Evolutionary conservation across 2,797 vertebrate species (phyloP), one percentile per base, ranked within the genome.

Genomic region (Crossoptilon crossoptilon): DNA sequence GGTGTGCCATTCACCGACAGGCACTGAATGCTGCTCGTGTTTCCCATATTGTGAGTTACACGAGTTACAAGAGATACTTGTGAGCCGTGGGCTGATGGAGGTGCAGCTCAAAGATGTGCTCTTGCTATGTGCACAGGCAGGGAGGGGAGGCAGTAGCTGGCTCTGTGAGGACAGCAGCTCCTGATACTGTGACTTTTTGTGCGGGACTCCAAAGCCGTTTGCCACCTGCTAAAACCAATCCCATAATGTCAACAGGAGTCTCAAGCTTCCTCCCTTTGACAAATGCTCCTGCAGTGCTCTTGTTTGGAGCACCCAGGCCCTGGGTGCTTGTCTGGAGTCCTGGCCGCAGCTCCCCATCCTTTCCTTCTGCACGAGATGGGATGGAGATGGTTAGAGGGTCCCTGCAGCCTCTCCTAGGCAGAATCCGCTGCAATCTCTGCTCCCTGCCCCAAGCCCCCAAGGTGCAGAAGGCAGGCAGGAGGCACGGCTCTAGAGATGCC

Each of bases 101-200:
- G 22, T 10, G 3, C 13, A 46, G 53, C 56, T 41, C 9, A 3
- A 11, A 33, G 22, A 8, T 29, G 27, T 17, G 16, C 3, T 0
- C 10, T 26, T 39, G 46, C 24, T 46, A 53, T 31, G 8, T 2
- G 3, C 55, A 35, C 60, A 41, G 63, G 91, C 94, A 95, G 94
- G 90, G 95, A 94, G 82, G 62, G 90, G 94, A 94, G 96, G 84
- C 73, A 62, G 63, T 56, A 39, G 18, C 18, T 27, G 43, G 46
- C 49, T 73, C 62, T 91, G 87, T 85, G 88, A 58, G 74, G 60
- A 3, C 80, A 71, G 51, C 69, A 93, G 80, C 84, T 94, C 81
- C 63, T 43, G 41, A 5, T 63, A 48, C 27, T 2, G 0, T 9
- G 33, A 48, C 17, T 58, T 4, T 44, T 44, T 74, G 2, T 29